Evolutionary conservation across 2,797 vertebrate genomes (phyloP), one percentile per base, ranked within the genome.

Genomic region (Cossypha heuglini): DNA sequence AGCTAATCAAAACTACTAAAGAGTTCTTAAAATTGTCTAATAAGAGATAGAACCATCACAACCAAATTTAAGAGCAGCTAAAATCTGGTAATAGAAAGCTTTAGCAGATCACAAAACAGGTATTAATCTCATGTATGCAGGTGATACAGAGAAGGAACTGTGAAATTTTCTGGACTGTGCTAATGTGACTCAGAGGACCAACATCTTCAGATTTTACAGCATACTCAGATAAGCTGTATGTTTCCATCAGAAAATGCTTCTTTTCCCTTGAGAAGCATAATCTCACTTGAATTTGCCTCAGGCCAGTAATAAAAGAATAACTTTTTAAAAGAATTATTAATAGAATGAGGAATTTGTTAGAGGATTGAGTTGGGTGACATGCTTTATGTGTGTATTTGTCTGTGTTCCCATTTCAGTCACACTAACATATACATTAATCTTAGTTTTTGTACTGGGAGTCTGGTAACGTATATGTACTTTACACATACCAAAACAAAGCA

Each of bases 261-360:
- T 84, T 88, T 81, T 72, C 95, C 74, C 80, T 51, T 51, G 73
- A 83, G 91, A 85, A 82, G 7, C 57, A 85, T 90, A 85, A 66
- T 68, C 55, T 88, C 26, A 14, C 28, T 52, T 88, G 79, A 86
- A 71, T 88, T 94, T 93, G 43, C 63, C 77, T 94, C 71, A 57
- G 48, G 29, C 43, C 43, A 84, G 37, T 94, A 90, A 93, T 81
- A 61, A 61, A 82, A 77, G 26, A 58, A 55, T 64, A 73, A 78
- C n/a, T 31, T 69, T 45, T 91, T 37, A 3, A 4, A 81, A 67
- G 16, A 80, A 51, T 90, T 75, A 42, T 67, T 79, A 19, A 45
- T 78, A 59, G 19, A 84, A 84, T 52, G 79, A 73, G 76, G 73
- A 74, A 33, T 64, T 17, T 46, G 16, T 81, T 74, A 79, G 45